phyloP scores from a whole-genome alignment of 1,140 invertebrate genomes.

The Papilio polyxenes region DNA sequence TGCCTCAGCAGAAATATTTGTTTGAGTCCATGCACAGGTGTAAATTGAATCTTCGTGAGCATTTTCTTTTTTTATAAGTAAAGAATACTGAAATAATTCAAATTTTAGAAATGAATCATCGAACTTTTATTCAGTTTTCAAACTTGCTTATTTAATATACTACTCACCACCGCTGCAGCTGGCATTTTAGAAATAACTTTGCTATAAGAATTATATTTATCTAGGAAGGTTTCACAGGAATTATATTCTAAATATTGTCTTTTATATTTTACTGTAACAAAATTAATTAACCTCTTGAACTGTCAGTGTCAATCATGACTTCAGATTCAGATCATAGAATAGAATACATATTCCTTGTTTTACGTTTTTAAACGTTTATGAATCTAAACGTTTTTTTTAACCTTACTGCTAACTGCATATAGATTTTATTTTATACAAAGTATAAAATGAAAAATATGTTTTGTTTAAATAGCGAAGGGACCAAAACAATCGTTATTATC shows the following conservation, averaged over 20 bases:
- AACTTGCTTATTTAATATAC: neutral
- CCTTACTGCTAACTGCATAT: no score
- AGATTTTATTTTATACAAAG: no score
- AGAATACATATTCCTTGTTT: neutral
- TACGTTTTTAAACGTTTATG: neutral
- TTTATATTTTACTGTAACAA: neutral
- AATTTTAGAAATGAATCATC: neutral
- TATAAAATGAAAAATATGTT: neutral
- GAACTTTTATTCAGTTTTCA: slow-evolving; percentile 25
- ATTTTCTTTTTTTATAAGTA: slow-evolving; percentile 89
- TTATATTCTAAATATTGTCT: neutral
- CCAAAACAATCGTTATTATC: neutral
- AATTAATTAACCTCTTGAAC: neutral
- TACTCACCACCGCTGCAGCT: slow-evolving; percentile 51
- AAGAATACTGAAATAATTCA: slow-evolving; percentile 62
- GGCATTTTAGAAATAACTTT: slow-evolving; percentile 44
- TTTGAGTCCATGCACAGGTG: slow-evolving; percentile 91
- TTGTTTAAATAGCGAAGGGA: neutral
- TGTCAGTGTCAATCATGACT: no score
- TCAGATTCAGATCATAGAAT: no score
- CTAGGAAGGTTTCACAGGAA: neutral
- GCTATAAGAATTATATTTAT: neutral
- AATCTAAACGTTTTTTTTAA: neutral
- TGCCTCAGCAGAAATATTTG: slow-evolving; percentile 77
- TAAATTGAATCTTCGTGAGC: slow-evolving; percentile 96